These are phyloP conservation scores for Mesodorylaimus sp. DNA, from an alignment of 2,888 invertebrate species.

Conservation along the genomic window DNA sequence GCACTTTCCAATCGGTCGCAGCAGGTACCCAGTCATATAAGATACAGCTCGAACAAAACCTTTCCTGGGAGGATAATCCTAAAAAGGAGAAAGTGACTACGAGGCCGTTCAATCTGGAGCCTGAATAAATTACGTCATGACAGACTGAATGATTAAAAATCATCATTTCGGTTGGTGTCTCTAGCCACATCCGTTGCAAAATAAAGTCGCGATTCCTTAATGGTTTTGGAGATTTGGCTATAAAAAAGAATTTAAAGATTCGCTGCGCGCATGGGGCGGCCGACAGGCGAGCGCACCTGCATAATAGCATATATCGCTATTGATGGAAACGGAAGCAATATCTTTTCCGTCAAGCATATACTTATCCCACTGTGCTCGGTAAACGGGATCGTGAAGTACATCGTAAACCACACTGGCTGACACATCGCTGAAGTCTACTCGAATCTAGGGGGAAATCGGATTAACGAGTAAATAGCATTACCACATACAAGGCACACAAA, in stretches of 20 bases:
- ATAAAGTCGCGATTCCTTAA: slow-evolving; percentile 77
- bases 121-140: slow-evolving; percentile 46
- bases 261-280: not conserved
- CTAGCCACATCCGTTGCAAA: slow-evolving; percentile 73
- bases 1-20: slow-evolving; percentile 41
- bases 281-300: slow-evolving; percentile 21
- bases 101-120: not conserved
- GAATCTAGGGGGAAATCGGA: slow-evolving; percentile 32
- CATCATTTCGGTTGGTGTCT: slow-evolving; percentile 62
- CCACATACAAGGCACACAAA: not conserved
- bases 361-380: slow-evolving; percentile 70
- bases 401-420: slow-evolving; percentile 58
- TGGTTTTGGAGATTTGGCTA: slow-evolving; percentile 68
- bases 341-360: slow-evolving; percentile 69
- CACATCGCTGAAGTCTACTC: slow-evolving; percentile 52
- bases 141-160: slow-evolving; percentile 75
- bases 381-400: slow-evolving; percentile 72
- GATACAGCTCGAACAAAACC: slow-evolving; percentile 52
- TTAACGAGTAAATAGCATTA: slow-evolving; percentile 12
- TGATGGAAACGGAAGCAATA: slow-evolving; percentile 72
- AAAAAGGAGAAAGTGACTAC: slow-evolving; percentile 13
- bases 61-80: slow-evolving; percentile 54
- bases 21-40: slow-evolving; percentile 45
- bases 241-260: slow-evolving; percentile 14
- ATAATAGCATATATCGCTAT: slow-evolving; percentile 80